Conservation (phyloP, 92 coral and sea anemone genomes). For the Epizoanthus illoricatus region DNA sequence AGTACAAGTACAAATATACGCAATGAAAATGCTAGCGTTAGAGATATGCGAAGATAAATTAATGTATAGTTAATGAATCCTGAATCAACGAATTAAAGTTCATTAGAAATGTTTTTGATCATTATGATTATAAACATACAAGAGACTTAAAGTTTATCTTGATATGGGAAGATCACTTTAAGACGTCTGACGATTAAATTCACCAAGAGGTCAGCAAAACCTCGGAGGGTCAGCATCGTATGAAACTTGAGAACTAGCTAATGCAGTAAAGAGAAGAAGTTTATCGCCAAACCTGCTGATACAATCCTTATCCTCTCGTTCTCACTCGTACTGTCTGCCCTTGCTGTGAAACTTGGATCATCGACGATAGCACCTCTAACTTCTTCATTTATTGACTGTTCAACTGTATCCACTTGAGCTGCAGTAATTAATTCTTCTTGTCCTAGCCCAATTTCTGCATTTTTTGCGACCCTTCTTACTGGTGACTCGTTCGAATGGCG, state of each 20-base stretch:
- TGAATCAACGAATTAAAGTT: background rate
- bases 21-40: background rate
- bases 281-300: conserved; percentile 29
- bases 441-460: background rate
- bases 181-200: background rate
- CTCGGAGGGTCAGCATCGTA: background rate
- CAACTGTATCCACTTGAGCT: conserved; percentile 10
- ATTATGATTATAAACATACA: background rate
- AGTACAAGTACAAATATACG: background rate
- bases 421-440: conserved; percentile 18
- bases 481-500: background rate
- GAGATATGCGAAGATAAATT: background rate
- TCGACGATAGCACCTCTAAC: background rate
- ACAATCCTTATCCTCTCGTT: background rate
- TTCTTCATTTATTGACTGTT: conserved; percentile 29
- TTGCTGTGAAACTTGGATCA: conserved; percentile 4
- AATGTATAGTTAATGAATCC: background rate
- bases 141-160: background rate
- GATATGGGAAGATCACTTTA: background rate
- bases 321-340: background rate
- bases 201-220: background rate
- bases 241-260: conserved; percentile 4
- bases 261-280: background rate
- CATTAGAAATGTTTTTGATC: background rate
- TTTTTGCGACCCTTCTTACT: background rate